phyloP scores from a whole-genome alignment of 2,797 vertebrate genomes.

The Peromyscus melanophrys region DNA sequence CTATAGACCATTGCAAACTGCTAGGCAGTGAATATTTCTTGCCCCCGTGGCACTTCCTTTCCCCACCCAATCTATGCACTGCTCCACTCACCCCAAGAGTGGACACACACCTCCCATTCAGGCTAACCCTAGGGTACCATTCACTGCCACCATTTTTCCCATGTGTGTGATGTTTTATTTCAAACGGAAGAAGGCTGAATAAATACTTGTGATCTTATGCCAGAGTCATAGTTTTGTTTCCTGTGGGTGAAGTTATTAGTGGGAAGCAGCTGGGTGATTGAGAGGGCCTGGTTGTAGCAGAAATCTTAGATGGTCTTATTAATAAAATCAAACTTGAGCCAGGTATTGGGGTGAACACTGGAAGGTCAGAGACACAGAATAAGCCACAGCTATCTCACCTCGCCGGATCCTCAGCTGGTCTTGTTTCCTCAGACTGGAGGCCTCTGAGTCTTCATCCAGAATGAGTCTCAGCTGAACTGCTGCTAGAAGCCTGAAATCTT shows the following conservation, averaged over 20 bases:
- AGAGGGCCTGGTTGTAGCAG: not conserved
- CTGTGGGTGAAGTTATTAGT: fast-evolving
- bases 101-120: not conserved
- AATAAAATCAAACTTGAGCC: too few species aligned
- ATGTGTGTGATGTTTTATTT: not conserved
- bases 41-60: not conserved
- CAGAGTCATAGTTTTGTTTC: fast-evolving
- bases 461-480: too few species aligned
- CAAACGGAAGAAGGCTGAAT: not conserved
- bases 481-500: too few species aligned
- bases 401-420: too few species aligned
- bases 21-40: not conserved
- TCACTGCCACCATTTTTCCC: not conserved
- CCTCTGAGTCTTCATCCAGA: too few species aligned
- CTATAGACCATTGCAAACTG: not conserved
- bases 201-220: not conserved
- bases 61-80: fast-evolving
- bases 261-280: fast-evolving
- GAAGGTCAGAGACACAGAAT: too few species aligned
- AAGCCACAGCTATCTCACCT: too few species aligned
- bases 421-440: too few species aligned
- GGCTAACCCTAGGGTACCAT: not conserved
- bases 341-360: too few species aligned
- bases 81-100: not conserved
- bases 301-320: too few species aligned